Evolutionary conservation across 2,797 vertebrate genomes (phyloP).

Genomic region (Eulemur rubriventer): DNA sequence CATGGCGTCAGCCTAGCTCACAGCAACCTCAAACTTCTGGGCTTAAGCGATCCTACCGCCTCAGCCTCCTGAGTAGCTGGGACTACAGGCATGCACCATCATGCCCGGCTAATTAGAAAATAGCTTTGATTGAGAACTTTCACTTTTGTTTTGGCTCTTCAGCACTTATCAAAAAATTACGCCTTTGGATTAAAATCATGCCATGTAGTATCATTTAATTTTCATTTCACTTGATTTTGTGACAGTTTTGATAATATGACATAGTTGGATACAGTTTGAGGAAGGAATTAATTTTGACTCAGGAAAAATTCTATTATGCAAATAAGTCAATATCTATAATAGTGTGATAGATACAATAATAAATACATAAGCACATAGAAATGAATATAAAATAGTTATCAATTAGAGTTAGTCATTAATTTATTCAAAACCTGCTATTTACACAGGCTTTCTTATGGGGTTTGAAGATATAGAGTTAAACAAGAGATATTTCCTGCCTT

Average conservation of each 20-base stretch:
- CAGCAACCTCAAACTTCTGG: too few relatives aligned
- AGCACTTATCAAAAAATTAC: background rate
- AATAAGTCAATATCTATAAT: background rate
- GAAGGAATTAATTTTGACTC: background rate
- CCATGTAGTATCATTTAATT: background rate
- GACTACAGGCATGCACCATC: too few relatives aligned
- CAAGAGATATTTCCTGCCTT: background rate
- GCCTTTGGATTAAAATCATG: background rate
- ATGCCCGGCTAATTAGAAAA: too few relatives aligned
- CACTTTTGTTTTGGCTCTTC: background rate
- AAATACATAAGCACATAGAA: background rate
- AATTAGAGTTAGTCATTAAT: background rate
- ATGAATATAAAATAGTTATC: background rate
- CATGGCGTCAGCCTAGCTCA: too few relatives aligned
- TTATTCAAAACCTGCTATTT: background rate
- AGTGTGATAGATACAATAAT: background rate
- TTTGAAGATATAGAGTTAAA: background rate
- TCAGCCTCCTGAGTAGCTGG: too few relatives aligned
- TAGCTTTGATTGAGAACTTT: background rate
- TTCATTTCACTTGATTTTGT: background rate
- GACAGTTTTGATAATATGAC: background rate
- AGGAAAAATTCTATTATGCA: background rate
- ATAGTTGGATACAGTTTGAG: background rate
- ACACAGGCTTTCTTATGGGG: background rate
- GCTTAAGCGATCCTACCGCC: too few relatives aligned